These are phyloP conservation scores for Sinocyclocheilus anophthalmus DNA, from an alignment of 2,113 vertebrate genomes.

Conservation along the genomic window DNA sequence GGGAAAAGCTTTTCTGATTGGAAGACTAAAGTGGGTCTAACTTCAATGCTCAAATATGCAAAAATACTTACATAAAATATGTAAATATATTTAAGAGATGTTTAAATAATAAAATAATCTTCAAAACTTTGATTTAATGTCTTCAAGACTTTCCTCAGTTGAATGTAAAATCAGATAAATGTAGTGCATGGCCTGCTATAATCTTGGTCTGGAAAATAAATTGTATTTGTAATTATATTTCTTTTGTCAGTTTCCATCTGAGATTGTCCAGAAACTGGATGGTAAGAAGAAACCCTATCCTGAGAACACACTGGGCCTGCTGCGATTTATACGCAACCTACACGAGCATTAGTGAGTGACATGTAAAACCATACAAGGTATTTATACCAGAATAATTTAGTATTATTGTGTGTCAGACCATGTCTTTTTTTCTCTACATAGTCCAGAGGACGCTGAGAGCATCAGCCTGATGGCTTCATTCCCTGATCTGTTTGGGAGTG, in stretches of 20 bases:
- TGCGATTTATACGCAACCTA: slow-evolving; percentile 65
- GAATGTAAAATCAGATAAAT: no score
- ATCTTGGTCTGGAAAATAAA: background rate
- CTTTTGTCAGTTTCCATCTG: slow-evolving; percentile 50
- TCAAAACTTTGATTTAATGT: background rate
- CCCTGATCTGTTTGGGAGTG: slow-evolving; percentile 63
- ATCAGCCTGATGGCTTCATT: slow-evolving; percentile 53
- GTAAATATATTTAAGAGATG: background rate
- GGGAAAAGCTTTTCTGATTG: slow-evolving; percentile 62
- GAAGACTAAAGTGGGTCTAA: slow-evolving; percentile 62
- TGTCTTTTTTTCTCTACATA: slow-evolving; percentile 34
- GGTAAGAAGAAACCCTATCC: slow-evolving; percentile 50
- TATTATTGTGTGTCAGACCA: background rate
- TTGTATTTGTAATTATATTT: background rate
- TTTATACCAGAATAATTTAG: background rate
- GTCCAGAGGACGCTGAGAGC: slow-evolving; percentile 32
- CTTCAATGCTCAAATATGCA: background rate
- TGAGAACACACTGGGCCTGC: slow-evolving; percentile 56
- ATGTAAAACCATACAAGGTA: background rate
- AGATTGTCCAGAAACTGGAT: slow-evolving; percentile 53
- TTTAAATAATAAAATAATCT: no score
- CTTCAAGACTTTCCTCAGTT: background rate
- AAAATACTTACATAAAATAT: background rate
- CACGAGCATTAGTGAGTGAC: slow-evolving; percentile 63
- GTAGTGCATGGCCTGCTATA: background rate